These are phyloP conservation scores for Helleia helle DNA, from an alignment of 2,888 invertebrate genomes.

Conservation along the genomic window DNA sequence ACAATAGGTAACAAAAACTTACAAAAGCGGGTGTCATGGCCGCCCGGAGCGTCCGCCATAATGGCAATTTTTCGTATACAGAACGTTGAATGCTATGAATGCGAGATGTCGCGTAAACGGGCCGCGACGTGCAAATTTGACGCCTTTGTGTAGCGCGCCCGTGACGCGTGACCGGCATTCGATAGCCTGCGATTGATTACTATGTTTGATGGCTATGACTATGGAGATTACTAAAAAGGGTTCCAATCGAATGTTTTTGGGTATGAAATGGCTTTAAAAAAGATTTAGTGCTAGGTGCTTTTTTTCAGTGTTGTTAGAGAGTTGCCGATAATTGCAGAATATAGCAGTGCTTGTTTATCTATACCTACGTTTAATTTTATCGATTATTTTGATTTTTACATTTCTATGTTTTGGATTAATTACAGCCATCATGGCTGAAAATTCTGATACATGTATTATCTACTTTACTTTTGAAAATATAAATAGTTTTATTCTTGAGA, in stretches of 20 bases:
- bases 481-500: too few species aligned
- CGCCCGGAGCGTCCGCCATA: conserved; percentile 42
- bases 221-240: conserved; percentile 10
- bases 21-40: conserved; percentile 40
- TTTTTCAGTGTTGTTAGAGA: too few species aligned
- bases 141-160: conserved; percentile 57
- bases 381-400: too few species aligned
- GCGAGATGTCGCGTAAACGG: conserved; percentile 67
- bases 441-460: too few species aligned
- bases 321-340: too few species aligned
- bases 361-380: too few species aligned
- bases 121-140: conserved; percentile 70
- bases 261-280: not conserved
- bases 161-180: conserved; percentile 57
- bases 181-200: conserved; percentile 22
- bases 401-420: too few species aligned
- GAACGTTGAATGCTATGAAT: conserved; percentile 54
- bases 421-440: too few species aligned
- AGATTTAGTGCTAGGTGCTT: too few species aligned
- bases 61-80: conserved; percentile 70
- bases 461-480: too few species aligned
- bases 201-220: conserved; percentile 19
- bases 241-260: not conserved
- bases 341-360: too few species aligned
- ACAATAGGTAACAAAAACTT: conserved; percentile 17